Evolutionary conservation across 2,113 vertebrate genomes (phyloP).

Genomic region (Oriolus oriolus): DNA sequence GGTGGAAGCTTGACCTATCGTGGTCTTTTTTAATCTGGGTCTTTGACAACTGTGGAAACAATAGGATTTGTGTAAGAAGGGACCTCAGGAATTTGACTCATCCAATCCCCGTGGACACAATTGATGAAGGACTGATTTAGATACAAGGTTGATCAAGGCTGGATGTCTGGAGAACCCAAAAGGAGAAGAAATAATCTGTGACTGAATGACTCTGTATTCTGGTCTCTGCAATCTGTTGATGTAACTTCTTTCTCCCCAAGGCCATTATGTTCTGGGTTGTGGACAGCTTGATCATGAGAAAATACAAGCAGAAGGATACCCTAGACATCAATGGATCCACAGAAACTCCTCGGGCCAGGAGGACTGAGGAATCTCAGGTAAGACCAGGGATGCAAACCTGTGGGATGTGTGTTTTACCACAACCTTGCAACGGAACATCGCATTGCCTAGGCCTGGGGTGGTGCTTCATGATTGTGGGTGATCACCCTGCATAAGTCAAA

Average conservation of each 20-base stretch:
- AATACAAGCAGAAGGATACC: conserved; percentile 70
- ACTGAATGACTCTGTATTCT: neutral
- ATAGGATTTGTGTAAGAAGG: neutral
- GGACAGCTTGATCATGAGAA: conserved; percentile 82
- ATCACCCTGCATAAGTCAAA: neutral
- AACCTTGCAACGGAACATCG: fast-evolving
- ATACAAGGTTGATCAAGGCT: neutral
- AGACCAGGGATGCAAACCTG: neutral
- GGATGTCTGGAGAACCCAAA: neutral
- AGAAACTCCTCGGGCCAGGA: conserved; percentile 24
- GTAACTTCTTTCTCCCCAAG: conserved; percentile 31
- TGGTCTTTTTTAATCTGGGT: neutral
- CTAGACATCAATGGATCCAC: conserved; percentile 28
- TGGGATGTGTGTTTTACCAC: neutral
- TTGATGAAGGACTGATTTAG: neutral
- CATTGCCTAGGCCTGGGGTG: neutral
- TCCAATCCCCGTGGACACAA: fast-evolving
- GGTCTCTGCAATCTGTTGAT: neutral
- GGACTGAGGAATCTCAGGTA: conserved; percentile 74
- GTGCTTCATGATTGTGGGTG: neutral
- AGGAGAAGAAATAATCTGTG: neutral
- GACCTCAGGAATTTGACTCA: neutral
- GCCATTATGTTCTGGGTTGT: conserved; percentile 83
- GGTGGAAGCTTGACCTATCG: fast-evolving
- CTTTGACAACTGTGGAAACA: neutral